Evolutionary conservation across 2,113 vertebrate genomes (phyloP).

Genomic region (Centropristis striata): DNA sequence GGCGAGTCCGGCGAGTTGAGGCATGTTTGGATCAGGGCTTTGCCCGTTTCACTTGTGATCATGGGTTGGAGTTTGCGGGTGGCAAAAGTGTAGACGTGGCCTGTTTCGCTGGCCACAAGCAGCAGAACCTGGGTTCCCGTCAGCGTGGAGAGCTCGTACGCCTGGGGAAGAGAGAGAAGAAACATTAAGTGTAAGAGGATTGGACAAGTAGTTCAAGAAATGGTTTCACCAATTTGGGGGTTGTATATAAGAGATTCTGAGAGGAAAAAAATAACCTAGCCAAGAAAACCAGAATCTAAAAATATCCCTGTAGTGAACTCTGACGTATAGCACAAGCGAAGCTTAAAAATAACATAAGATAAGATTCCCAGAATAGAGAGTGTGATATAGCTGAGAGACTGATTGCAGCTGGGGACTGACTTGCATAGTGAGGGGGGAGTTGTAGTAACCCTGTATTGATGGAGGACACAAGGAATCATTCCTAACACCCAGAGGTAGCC

Average conservation of each 20-base stretch:
- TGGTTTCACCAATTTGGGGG: conserved; percentile 15
- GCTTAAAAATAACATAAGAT: conserved; percentile 79
- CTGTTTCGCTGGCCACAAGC: conserved; percentile 97
- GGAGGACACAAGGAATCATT: conserved; percentile 17
- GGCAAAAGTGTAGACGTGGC: conserved; percentile 98
- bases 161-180: conserved; percentile 77
- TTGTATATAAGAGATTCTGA: conserved; percentile 11
- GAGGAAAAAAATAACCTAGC: not conserved
- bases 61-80: conserved; percentile 99
- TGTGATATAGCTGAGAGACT: conserved; percentile 69
- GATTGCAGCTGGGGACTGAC: conserved; percentile 57
- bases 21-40: conserved; percentile 98
- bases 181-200: not conserved
- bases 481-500: conserved; percentile 22
- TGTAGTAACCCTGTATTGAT: conserved; percentile 18
- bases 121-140: conserved; percentile 98
- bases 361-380: conserved; percentile 76
- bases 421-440: conserved; percentile 12
- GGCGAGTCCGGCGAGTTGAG: conserved; percentile 99
- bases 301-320: conserved; percentile 56
- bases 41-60: conserved; percentile 99
- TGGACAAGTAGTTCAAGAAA: not conserved
- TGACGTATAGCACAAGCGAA: conserved; percentile 76
- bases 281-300: conserved; percentile 55
- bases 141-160: conserved; percentile 97